Base-by-base conservation (phyloP, 30 jellyfish, hydroid and myxozoan species). In the Aurelia aurita complex sp. Pacific region DNA sequence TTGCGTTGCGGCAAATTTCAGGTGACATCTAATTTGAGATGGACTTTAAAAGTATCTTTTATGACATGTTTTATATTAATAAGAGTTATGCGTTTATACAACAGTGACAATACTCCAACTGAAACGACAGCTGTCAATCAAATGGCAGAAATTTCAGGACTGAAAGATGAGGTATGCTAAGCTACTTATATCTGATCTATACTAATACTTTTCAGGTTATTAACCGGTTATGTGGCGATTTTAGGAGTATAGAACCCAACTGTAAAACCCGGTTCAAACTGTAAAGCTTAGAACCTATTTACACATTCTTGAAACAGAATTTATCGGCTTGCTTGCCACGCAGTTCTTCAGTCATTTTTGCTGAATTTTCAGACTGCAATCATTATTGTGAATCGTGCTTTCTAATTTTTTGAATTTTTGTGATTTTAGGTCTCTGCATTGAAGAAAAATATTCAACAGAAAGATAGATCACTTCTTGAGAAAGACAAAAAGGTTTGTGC, bases 401-500 rank as follows among this genome's bases (percentile, higher is more conserved):
- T 43, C 18, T 63, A 33, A 46, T 57, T 11, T 43, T 17, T 3
- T 23, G 29, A 23, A 15, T 73, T 16, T 35, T 33, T 51, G 64
- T 33, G 2, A 38, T 50, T 36, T 16, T 76, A 92, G 98, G 69
- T 92, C 40, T 92, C 91, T 8, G 85, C 78, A 34, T 43, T 92
- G 74, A 92, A 92, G 87, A 92, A 69, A 64, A 86, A 79, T 19
- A 46, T 92, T 35, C 87, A 91, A 67, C 97, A 81, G 59, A 92
- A 92, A 62, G 98, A 92, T 65, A 92, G 81, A 67, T 23, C 76
- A 3, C 80, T 92, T 13, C 46, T 92, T 15, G 98, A 92, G 57
- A 92, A 92, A 83, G 98, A 92, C 67, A 92, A 80, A 57, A 92
- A 92, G 98, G 98, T 91, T 97, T 91, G 69, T 76, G 35, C 61